These are phyloP conservation scores for Salvelinus fontinalis DNA, from an alignment of 2,113 vertebrate genomes.

Conservation along the genomic window DNA sequence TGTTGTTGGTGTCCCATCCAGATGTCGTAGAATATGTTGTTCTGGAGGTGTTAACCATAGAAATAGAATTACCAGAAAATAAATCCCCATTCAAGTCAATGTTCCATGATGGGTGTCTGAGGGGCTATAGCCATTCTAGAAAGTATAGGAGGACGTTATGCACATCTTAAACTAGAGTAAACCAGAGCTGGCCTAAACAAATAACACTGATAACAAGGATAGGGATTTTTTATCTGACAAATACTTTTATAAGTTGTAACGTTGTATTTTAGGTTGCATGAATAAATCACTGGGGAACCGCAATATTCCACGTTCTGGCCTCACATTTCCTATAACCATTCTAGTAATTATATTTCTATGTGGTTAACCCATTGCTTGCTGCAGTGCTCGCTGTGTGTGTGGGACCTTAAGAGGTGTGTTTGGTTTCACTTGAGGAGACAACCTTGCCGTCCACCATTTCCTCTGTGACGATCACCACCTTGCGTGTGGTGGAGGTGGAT, in stretches of 20 bases:
- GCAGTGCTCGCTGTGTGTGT: not conserved
- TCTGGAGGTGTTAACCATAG: not conserved
- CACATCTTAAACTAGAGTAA: too few relatives aligned
- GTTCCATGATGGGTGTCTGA: not conserved
- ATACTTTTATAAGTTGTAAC: too few relatives aligned
- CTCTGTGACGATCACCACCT: too few relatives aligned
- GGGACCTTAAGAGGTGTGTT: constrained; percentile 5
- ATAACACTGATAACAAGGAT: too few relatives aligned
- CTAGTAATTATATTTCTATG: not conserved
- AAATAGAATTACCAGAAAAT: not conserved
- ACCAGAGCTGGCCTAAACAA: too few relatives aligned
- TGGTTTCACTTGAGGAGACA: constrained; percentile 42
- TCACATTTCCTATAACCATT: constrained; percentile 6
- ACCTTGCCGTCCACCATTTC: constrained; percentile 41
- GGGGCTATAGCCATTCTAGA: constrained; percentile 3
- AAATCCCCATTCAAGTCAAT: not conserved
- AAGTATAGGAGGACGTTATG: too few relatives aligned
- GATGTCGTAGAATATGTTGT: too few relatives aligned
- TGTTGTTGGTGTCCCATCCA: too few relatives aligned
- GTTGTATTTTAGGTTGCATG: too few relatives aligned
- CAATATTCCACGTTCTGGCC: too few relatives aligned
- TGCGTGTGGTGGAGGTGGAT: not conserved
- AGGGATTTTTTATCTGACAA: too few relatives aligned
- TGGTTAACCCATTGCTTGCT: not conserved
- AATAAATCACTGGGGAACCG: too few relatives aligned